Conservation (phyloP, 2,888 invertebrate genomes). For the Drosophila ezoana region DNA sequence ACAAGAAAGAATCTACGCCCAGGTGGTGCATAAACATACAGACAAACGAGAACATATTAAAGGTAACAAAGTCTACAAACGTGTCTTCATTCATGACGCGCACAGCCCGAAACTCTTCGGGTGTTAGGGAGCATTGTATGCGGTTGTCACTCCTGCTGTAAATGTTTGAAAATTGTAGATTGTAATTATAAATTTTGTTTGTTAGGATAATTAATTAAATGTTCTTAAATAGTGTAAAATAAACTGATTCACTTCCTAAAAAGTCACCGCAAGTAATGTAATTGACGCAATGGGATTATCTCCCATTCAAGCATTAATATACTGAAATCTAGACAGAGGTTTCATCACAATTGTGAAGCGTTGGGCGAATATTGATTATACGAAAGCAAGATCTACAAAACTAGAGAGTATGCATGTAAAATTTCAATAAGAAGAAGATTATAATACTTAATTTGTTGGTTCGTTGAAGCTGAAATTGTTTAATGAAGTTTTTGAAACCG, state of each 20-base stretch:
- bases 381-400: background rate
- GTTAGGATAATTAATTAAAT: background rate
- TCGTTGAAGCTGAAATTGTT: background rate
- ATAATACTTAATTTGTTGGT: conserved; percentile 38
- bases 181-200: background rate
- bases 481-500: conserved; percentile 26
- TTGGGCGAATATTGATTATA: conserved; percentile 7
- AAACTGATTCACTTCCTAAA: background rate
- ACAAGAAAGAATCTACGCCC: conserved; percentile 10
- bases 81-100: conserved; percentile 69
- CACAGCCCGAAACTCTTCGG: conserved; percentile 63
- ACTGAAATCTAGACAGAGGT: conserved; percentile 9
- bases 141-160: conserved; percentile 44
- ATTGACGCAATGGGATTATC: background rate
- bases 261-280: background rate
- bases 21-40: conserved; percentile 9
- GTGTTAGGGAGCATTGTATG: conserved; percentile 46
- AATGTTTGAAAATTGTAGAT: conserved; percentile 30
- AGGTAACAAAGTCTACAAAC: conserved; percentile 58
- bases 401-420: background rate
- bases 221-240: background rate
- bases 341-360: conserved; percentile 3
- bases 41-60: conserved; percentile 24
- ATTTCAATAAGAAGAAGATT: conserved; percentile 20
- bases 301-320: background rate